Evolutionary conservation across 1,140 invertebrate genomes (phyloP).

Genomic region (Olivierus martensii): DNA sequence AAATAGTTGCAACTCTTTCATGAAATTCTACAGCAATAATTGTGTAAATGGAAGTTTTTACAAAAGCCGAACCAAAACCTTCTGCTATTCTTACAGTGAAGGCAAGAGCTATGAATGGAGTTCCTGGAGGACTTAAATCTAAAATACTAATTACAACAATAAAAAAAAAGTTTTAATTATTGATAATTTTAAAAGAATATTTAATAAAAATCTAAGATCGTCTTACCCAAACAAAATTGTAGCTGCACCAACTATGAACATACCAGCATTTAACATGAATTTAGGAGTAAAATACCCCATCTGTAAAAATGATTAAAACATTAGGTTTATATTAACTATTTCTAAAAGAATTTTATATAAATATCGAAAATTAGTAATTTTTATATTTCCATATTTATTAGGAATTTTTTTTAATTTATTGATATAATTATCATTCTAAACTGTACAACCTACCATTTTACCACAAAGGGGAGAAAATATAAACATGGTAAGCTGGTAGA

Average conservation of each 20-base stretch:
- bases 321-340: too few species aligned
- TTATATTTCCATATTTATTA: too few species aligned
- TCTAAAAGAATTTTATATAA: too few species aligned
- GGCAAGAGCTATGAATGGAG: constrained; percentile 67
- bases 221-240: constrained; percentile 54
- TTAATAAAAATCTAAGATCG: background rate
- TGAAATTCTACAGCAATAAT: constrained; percentile 91
- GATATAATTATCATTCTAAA: background rate
- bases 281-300: constrained; percentile 40
- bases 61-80: constrained; percentile 80
- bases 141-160: constrained; percentile 39
- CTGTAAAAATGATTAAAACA: background rate
- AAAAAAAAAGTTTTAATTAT: background rate
- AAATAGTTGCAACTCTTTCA: constrained; percentile 71
- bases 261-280: constrained; percentile 68
- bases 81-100: constrained; percentile 75
- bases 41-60: constrained; percentile 79
- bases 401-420: background rate
- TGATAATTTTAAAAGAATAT: background rate
- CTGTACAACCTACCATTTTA: constrained; percentile 24
- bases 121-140: constrained; percentile 62
- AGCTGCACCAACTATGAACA: constrained; percentile 58
- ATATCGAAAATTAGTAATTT: too few species aligned
- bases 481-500: constrained; percentile 28
- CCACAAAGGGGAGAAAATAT: constrained; percentile 28